Base-by-base conservation (phyloP, 2,797 vertebrate species). In the Propithecus perrieri region DNA sequence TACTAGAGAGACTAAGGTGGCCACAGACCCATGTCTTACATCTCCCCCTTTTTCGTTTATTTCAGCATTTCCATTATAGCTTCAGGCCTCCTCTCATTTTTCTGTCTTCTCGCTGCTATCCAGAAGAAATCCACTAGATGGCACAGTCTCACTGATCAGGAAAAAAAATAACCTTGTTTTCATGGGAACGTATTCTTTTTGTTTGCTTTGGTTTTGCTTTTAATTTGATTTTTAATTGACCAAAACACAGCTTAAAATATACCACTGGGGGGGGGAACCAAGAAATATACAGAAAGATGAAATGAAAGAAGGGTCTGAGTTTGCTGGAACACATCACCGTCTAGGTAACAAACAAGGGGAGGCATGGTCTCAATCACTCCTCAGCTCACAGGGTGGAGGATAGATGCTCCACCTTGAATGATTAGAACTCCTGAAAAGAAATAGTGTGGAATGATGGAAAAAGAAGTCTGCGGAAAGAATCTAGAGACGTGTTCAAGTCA, bases 81-180 rank as follows among this genome's bases (percentile, higher is more conserved):
- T n/a, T 89, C 43, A 12, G 0, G 17, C 14, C 1, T 4, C 13
- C 75, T n/a, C 63, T 7, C 5, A 20, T 41, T 92, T 87, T 76
- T 43, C 41, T 46, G 57, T 35, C 43, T 59, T 35, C 22, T 55
- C 22, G 2, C 61, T 15, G 91, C 72, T 85, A 18, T 63, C 61
- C 76, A 53, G 2, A 67, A 2, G 20, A 72, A 4, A 6, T 38
- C 97, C 98, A 96, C 92, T 83, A 96, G 98, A 69, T 94, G 98
- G 97, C 98, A 91, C 4, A 59, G 69, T 94, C 50, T 95, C 74
- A 30, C 46, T 41, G 57, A 80, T 38, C 57, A 92, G 30, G 75
- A 95, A 63, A 53, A 71, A 80, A 57, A 53, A 30, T 13, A 50
- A 55, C 30, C 65, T 61, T 53, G 86, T 92, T 86, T 79, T 65